A percentile compares a stretch with the other conserved stretches of the same genome.
Conservation (phyloP, 2,113 vertebrate species). For the Haemorhous mexicanus region DNA sequence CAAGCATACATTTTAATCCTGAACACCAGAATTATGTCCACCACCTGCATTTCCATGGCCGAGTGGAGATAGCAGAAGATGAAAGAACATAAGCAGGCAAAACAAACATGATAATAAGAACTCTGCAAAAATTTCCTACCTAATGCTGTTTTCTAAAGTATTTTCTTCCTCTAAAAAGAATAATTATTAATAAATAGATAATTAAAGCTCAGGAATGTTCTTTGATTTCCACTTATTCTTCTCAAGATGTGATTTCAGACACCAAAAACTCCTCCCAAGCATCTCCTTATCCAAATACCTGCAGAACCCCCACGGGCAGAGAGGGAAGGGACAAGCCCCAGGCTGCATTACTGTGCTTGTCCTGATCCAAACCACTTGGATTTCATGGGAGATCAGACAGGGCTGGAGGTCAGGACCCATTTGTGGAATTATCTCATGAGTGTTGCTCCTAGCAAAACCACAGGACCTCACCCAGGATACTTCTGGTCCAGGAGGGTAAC, state of each 20-base stretch:
- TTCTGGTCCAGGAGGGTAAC: no score
- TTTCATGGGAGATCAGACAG: background rate
- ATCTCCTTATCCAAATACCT: background rate
- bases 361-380: background rate
- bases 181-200: background rate
- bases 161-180: background rate
- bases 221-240: background rate
- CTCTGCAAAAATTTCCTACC: background rate
- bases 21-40: background rate
- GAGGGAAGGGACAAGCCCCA: background rate
- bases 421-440: background rate
- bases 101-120: background rate
- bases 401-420: background rate
- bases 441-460: background rate
- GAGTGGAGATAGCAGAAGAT: background rate
- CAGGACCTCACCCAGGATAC: no score
- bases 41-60: background rate
- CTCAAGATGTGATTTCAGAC: background rate
- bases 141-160: background rate
- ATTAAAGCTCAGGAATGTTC: background rate
- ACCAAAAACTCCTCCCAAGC: background rate
- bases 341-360: accelerated
- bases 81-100: background rate
- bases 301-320: background rate
- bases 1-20: background rate